Percentiles rank a stretch among this genome's conserved stretches.
Evolutionary conservation across 2,113 vertebrate genomes (phyloP).

Genomic region (Serilophus lunatus): DNA sequence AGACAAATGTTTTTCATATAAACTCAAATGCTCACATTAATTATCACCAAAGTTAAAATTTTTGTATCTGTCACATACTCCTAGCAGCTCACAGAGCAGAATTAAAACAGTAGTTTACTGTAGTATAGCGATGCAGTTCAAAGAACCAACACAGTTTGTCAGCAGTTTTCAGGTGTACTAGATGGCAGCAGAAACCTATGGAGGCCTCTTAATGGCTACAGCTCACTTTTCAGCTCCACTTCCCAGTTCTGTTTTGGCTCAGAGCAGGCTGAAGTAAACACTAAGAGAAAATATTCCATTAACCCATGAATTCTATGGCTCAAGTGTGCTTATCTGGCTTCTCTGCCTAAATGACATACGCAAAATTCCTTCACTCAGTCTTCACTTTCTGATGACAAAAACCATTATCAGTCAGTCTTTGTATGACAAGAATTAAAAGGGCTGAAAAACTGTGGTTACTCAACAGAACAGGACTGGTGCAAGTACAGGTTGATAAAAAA

Average conservation of each 20-base stretch:
- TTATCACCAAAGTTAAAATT: neutral
- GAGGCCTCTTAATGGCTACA: neutral
- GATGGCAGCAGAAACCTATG: neutral
- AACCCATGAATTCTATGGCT: neutral
- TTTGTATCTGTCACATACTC: neutral
- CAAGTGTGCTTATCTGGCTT: neutral
- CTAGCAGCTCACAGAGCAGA: neutral
- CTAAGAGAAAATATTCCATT: neutral
- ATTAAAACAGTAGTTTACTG: neutral
- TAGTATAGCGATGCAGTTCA: neutral
- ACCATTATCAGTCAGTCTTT: neutral
- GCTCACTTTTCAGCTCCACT: neutral
- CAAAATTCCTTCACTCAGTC: neutral
- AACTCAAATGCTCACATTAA: neutral
- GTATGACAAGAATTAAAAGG: neutral
- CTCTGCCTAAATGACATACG: neutral
- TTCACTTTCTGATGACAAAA: neutral
- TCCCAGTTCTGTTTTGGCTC: neutral
- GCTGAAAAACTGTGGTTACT: neutral
- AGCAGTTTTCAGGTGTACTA: neutral
- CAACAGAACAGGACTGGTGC: neutral
- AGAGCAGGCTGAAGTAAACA: neutral
- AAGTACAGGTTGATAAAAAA: neutral
- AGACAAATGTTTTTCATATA: neutral
- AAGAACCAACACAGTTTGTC: neutral